Conservation (phyloP, 2,888 invertebrate species). For the Nasonovia ribisnigri region DNA sequence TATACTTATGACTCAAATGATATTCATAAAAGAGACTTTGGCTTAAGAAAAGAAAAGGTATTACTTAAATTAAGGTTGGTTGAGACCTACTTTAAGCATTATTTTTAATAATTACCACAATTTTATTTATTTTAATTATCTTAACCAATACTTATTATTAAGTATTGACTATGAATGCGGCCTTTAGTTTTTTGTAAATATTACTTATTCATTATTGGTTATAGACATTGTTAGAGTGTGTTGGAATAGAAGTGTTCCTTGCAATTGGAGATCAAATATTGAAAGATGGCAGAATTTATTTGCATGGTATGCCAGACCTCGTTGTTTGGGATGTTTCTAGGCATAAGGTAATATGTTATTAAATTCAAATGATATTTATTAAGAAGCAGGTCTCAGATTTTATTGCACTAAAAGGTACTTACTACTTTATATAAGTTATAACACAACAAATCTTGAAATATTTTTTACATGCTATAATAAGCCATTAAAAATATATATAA, state of each 20-base stretch:
- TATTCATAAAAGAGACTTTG: too few species aligned
- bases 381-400: background rate
- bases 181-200: slow-evolving; percentile 3
- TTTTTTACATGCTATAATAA: background rate
- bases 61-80: too few species aligned
- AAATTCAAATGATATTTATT: background rate
- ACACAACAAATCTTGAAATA: background rate
- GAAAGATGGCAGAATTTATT: slow-evolving; percentile 74
- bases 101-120: too few species aligned
- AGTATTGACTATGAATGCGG: too few species aligned
- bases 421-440: background rate
- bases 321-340: slow-evolving; percentile 79
- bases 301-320: slow-evolving; percentile 87
- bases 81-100: too few species aligned
- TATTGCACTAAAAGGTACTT: background rate
- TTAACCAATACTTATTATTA: too few species aligned
- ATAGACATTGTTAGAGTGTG: slow-evolving; percentile 72
- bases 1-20: too few species aligned
- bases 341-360: slow-evolving; percentile 71
- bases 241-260: slow-evolving; percentile 73
- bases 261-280: slow-evolving; percentile 77
- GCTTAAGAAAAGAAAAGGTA: too few species aligned
- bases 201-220: slow-evolving; percentile 66
- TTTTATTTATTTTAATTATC: too few species aligned
- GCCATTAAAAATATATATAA: background rate